Evolutionary conservation across 2,797 vertebrate species (phyloP), one percentile per base, ranked within the genome.

Genomic region (Prunella strophiata): DNA sequence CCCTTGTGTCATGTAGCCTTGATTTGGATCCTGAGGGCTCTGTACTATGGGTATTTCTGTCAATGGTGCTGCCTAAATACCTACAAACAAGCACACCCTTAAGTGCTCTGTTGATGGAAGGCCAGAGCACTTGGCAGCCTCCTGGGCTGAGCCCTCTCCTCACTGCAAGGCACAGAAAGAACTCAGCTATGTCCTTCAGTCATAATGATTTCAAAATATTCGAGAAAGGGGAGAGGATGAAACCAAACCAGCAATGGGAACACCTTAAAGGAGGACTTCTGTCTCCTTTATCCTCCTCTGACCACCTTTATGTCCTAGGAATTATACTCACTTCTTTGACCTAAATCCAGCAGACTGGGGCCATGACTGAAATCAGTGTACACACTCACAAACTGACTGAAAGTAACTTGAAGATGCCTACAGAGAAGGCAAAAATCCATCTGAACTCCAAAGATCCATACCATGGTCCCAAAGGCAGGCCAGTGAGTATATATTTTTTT

Each of bases 41-140:
- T 55, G 23, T 38, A 20, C 67, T 61, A 8, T 16, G 63, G 47
- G 14, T 62, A 92, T 66, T 82, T 79, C 81, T 94, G 34, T 92
- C 92, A 76, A 7, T 59, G 66, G 36, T 17, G 5, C 57, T 74
- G 47, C 83, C 75, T 42, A 42, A 91, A 76, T 68, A 10, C 62
- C 74, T 78, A 45, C 13, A 48, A 55, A 66, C 9, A 70, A 75
- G 40, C n/a, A n/a, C 2, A 3, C 17, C 20, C 32, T 70, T 55
- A 66, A 92, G 87, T 73, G 81, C 74, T 93, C 66, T 87, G 67
- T 47, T 76, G 92, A 75, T 43, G 45, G 57, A 88, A 52, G 45
- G 36, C 57, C 58, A 70, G 80, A 71, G 57, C 36, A 7, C 48
- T 78, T 70, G 82, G 50, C 70, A 83, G 61, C 57, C 48, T 62